phyloP scores from a whole-genome alignment of 2,888 invertebrate species.

The Drosophila stalkeri region DNA sequence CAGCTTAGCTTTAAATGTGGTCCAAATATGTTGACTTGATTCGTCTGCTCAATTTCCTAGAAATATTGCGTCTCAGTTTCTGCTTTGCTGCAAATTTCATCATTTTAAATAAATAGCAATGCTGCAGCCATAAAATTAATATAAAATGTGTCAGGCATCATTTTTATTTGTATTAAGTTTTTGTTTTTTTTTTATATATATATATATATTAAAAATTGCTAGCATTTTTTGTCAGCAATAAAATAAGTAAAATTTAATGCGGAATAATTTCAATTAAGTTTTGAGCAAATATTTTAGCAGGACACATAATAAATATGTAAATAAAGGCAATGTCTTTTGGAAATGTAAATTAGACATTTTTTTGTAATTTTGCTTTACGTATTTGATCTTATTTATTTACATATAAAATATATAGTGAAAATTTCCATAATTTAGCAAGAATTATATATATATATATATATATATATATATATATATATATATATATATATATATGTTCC shows the following conservation, averaged over 20 bases:
- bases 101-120: not conserved
- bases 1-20: not conserved
- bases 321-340: not conserved
- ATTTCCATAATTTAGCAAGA: not conserved
- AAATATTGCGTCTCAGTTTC: not conserved
- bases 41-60: not conserved
- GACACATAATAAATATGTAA: not conserved
- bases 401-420: not conserved
- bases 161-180: not conserved
- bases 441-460: not conserved
- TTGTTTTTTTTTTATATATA: too few species aligned
- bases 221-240: not conserved
- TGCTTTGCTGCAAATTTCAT: not conserved
- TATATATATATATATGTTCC: not conserved
- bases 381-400: not conserved
- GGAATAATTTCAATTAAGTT: not conserved
- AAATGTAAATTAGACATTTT: not conserved
- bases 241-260: not conserved
- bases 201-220: not conserved
- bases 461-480: not conserved
- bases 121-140: not conserved
- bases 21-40: slow-evolving; percentile 2
- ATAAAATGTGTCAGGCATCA: too few species aligned
- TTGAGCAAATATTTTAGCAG: not conserved
- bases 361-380: not conserved